phyloP scores from a whole-genome alignment of 1,140 invertebrate species.

The Delia radicum region DNA sequence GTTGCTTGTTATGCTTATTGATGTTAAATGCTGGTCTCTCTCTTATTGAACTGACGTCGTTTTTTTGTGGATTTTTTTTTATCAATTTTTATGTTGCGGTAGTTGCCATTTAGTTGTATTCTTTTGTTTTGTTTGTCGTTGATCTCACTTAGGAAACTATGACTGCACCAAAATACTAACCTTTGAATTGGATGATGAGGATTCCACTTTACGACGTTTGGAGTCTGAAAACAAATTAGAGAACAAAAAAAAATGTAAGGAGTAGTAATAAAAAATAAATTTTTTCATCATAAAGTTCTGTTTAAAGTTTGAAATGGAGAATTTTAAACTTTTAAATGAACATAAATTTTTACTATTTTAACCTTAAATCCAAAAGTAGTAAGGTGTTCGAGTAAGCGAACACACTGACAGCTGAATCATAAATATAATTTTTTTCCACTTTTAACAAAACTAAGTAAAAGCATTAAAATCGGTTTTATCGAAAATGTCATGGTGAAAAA shows the following conservation, averaged over 20 bases:
- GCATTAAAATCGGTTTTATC: no score
- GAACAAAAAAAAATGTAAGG: background rate
- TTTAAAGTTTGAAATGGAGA: background rate
- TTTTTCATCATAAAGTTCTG: constrained; percentile 17
- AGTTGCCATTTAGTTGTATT: background rate
- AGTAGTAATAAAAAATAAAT: background rate
- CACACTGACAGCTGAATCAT: no score
- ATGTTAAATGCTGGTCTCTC: background rate
- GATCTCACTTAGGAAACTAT: constrained; percentile 50
- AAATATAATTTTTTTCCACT: no score
- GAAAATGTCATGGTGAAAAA: no score
- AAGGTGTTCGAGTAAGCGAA: no score
- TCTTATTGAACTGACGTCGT: no score
- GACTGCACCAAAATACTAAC: constrained; percentile 65
- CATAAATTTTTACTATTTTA: no score
- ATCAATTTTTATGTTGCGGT: constrained; percentile 7
- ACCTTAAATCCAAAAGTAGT: no score
- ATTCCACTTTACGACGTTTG: constrained; percentile 79
- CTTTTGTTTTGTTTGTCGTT: constrained; percentile 28
- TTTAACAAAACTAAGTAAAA: no score
- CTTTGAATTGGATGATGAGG: constrained; percentile 67
- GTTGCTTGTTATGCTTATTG: background rate
- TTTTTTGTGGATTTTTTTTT: constrained; percentile 2
- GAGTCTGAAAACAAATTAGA: constrained; percentile 59
- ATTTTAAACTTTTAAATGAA: no score